These are phyloP conservation scores for Thereva unica DNA, from an alignment of 2,888 invertebrate genomes.

Conservation along the genomic window DNA sequence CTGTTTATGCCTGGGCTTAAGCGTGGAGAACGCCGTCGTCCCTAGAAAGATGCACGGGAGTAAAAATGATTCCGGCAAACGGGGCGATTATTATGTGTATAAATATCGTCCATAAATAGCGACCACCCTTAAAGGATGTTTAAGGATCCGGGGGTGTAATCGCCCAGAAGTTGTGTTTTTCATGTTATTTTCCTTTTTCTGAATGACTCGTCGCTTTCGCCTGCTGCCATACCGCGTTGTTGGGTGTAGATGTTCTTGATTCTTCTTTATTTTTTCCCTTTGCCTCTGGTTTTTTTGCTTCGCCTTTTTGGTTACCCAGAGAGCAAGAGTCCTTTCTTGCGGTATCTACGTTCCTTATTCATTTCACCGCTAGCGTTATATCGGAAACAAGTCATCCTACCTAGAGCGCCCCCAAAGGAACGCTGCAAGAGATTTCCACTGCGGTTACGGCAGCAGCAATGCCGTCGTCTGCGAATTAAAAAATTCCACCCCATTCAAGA, in stretches of 20 bases:
- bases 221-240: not conserved
- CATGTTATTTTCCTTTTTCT: constrained; percentile 22
- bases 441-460: constrained; percentile 11
- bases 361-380: constrained; percentile 23
- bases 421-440: not conserved
- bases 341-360: constrained; percentile 13
- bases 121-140: constrained; percentile 15
- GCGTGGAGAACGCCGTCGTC: not conserved
- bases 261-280: too few relatives aligned
- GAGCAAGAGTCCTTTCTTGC: constrained; percentile 6
- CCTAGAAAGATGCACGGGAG: constrained; percentile 1
- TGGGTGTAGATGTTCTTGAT: too few relatives aligned
- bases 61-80: constrained; percentile 2
- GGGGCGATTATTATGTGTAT: constrained; percentile 19
- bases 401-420: not conserved
- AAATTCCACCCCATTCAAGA: constrained; percentile 33
- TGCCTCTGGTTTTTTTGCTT: too few relatives aligned
- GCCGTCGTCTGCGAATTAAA: constrained; percentile 23
- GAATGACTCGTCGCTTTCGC: constrained; percentile 16
- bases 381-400: constrained; percentile 30
- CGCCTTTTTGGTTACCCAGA: constrained; percentile 6
- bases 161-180: constrained; percentile 34
- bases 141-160: constrained; percentile 21
- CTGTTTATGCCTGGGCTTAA: not conserved
- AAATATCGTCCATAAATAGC: constrained; percentile 29